Percentiles rank a stretch among this genome's conserved stretches.
Conservation (phyloP, 2,797 vertebrate species). For the Cuniculus paca region DNA sequence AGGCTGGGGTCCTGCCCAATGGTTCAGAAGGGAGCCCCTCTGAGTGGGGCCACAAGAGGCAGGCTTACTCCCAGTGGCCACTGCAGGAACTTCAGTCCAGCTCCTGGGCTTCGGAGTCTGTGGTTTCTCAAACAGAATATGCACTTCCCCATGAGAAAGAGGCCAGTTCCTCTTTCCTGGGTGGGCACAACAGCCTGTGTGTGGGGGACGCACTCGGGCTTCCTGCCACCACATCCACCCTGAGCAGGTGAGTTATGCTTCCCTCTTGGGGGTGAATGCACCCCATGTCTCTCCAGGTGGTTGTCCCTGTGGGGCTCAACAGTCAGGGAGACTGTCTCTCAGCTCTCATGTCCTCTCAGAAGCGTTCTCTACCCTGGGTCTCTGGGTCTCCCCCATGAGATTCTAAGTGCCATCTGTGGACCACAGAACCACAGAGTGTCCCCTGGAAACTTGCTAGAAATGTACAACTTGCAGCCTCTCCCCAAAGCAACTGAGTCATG, state of each 20-base stretch:
- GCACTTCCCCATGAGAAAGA: conserved; percentile 80
- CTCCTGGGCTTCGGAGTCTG: conserved; percentile 62
- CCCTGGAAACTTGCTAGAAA: neutral
- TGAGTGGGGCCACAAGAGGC: conserved; percentile 30
- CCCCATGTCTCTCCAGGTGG: neutral
- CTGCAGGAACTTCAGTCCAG: conserved; percentile 72
- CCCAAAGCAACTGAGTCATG: neutral
- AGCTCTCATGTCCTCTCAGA: neutral
- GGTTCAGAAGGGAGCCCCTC: neutral
- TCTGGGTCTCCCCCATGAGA: neutral
- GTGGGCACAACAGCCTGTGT: conserved; percentile 68
- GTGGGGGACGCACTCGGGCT: conserved; percentile 2
- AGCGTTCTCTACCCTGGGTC: neutral
- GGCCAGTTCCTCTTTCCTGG: conserved; percentile 81
- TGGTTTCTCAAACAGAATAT: conserved; percentile 77
- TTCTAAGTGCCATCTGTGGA: neutral
- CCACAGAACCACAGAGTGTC: neutral
- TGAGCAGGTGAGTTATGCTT: conserved; percentile 64
- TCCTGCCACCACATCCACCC: conserved; percentile 57
- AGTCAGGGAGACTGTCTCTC: neutral
- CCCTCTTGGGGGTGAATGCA: neutral
- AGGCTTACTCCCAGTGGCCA: conserved; percentile 66
- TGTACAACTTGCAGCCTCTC: too few relatives aligned
- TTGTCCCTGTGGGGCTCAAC: neutral
- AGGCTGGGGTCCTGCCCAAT: neutral